Evolutionary conservation across 2,797 vertebrate species (phyloP).

Genomic region (Darevskia mixta): DNA sequence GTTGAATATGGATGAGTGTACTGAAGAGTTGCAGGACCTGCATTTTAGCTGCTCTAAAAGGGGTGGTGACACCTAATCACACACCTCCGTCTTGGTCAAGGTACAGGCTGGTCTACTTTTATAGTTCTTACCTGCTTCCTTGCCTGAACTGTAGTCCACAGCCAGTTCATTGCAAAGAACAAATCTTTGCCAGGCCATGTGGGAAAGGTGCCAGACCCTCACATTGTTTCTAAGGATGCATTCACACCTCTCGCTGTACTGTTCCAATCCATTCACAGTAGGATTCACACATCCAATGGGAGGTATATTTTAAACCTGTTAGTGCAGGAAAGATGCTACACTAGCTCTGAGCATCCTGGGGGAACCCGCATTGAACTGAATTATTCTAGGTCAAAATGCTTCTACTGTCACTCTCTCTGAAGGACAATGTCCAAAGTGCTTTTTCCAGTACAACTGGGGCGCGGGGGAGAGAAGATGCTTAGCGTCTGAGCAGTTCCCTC

Average conservation of each 20-base stretch:
- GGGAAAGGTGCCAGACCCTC: background rate
- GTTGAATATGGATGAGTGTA: background rate
- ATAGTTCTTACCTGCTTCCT: conserved; percentile 54
- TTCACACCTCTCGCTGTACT: background rate
- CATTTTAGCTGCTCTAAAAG: background rate
- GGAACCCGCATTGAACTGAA: background rate
- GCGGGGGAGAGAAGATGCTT: background rate
- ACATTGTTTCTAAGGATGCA: background rate
- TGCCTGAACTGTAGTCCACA: conserved; percentile 50
- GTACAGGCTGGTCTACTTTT: conserved; percentile 7
- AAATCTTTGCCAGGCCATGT: conserved; percentile 26
- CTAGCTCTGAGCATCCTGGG: background rate
- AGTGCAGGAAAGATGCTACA: background rate
- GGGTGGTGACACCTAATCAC: background rate
- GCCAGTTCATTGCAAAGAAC: conserved; percentile 3
- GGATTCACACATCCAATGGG: background rate
- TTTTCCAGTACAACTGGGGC: background rate
- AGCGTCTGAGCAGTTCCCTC: too few species aligned
- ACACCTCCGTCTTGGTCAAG: background rate
- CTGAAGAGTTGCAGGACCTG: background rate
- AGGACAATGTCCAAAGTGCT: background rate
- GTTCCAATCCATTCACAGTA: background rate
- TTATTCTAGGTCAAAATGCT: background rate
- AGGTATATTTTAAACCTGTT: background rate
- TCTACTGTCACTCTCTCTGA: background rate